Evolutionary conservation across 1,140 invertebrate species (phyloP), one percentile per base, ranked within the genome.

Genomic region (Drosophila pectinifera): DNA sequence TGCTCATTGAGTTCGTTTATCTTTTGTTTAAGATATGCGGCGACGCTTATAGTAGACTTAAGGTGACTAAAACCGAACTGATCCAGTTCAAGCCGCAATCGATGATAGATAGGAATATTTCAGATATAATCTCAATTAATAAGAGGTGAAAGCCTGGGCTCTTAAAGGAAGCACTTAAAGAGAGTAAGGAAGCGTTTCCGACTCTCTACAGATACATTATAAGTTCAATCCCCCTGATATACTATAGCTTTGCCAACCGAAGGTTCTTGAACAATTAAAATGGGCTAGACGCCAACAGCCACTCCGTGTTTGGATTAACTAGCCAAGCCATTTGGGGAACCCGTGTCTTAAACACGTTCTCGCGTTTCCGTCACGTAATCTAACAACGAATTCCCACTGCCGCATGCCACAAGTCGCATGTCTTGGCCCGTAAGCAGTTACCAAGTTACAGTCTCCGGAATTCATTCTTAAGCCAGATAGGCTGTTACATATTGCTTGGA

Each of bases 321-420:
- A 65, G n/a, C 34, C 43, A 14, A 34, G 20, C 42, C 28, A 46
- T 69, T 70, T 20, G 14, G 63, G 24, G 8, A 69, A 70, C 26
- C 31, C 18, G 14, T 53, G 18, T 28, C 39, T 28, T 38, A 36
- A 46, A 34, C 68, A 70, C 64, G 68, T 69, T 69, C 39, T 24
- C 34, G 13, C 36, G 20, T 34, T 69, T 56, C 41, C 39, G 67
- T 70, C 68, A 70, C 68, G 68, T 70, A 70, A 57, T 69, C 49
- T 36, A 57, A 57, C 38, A 24, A 34, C 34, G 51, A 57, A 70
- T 70, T 69, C 18, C 16, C 7, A 20, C 26, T 56, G 64, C 49
- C 64, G 42, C 34, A 20, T 64, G 53, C 61, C 26, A 43, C 14
- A n/a, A 14, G 11, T 61, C 26, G 38, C 38, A 39, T 57, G 59